A percentile compares a stretch with the other conserved stretches of the same genome.
phyloP scores from a whole-genome alignment of 1,140 invertebrate genomes.

The Xylocopa sonorina region DNA sequence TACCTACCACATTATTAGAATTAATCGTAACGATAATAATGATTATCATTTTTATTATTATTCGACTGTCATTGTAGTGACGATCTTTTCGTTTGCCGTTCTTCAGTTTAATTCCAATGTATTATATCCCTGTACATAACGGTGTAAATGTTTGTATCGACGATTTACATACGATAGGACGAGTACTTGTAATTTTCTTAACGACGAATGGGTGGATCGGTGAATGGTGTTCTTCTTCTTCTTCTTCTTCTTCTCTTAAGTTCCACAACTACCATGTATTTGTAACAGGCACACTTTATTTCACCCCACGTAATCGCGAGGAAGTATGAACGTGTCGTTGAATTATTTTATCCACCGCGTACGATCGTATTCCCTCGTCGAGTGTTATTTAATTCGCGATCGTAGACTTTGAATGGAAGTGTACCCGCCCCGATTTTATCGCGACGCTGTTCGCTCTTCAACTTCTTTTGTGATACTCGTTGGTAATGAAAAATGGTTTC shows the following conservation, averaged over 20 bases:
- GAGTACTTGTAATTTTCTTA: slow-evolving; percentile 74
- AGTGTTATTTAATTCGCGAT: not conserved
- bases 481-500: too few relatives aligned
- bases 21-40: slow-evolving; percentile 38
- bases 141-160: slow-evolving; percentile 74
- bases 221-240: slow-evolving; percentile 58
- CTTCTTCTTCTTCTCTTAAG: slow-evolving; percentile 51
- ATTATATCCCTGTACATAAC: slow-evolving; percentile 75
- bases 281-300: slow-evolving; percentile 40
- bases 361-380: not conserved
- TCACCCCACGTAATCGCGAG: not conserved
- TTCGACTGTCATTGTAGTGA: slow-evolving; percentile 45
- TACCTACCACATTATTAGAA: slow-evolving; percentile 21
- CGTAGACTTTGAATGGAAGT: not conserved
- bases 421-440: not conserved
- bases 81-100: slow-evolving; percentile 46
- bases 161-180: slow-evolving; percentile 62
- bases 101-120: slow-evolving; percentile 63
- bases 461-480: not conserved
- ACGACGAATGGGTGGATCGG: slow-evolving; percentile 58
- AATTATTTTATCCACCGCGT: not conserved
- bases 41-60: slow-evolving; percentile 43
- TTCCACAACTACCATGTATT: slow-evolving; percentile 52
- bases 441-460: not conserved
- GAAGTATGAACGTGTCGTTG: slow-evolving; percentile 42